phyloP scores from a whole-genome alignment of 2,113 vertebrate species.

The Microcebus lehilahytsara region DNA sequence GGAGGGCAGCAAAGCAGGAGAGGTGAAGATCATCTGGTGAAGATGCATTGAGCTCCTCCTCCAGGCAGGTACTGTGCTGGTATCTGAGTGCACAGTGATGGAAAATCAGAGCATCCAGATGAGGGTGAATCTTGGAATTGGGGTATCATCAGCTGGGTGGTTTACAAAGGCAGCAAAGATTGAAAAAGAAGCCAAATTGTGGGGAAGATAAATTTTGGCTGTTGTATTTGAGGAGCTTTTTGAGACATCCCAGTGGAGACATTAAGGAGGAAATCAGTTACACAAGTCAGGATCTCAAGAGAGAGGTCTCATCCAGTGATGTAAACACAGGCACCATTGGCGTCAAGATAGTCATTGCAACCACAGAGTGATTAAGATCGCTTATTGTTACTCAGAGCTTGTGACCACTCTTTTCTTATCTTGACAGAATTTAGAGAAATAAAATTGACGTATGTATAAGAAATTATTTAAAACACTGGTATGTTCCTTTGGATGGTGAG shows the following conservation, averaged over 20 bases:
- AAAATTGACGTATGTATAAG: not conserved
- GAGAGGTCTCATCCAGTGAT: no score
- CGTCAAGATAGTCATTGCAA: not conserved
- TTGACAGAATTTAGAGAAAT: not conserved
- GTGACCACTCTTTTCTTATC: not conserved
- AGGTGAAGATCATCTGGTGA: no score
- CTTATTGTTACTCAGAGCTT: not conserved
- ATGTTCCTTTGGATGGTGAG: not conserved
- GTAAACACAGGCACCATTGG: fast-evolving
- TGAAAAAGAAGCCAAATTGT: not conserved
- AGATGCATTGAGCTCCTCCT: not conserved
- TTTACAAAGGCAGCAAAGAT: not conserved
- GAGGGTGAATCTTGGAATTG: fast-evolving
- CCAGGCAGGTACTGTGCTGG: not conserved
- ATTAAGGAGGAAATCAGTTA: not conserved
- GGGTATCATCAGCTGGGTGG: fast-evolving
- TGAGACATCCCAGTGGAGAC: not conserved
- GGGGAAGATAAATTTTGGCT: not conserved
- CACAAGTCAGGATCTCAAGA: not conserved
- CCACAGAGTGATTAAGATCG: not conserved
- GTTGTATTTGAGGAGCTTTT: not conserved
- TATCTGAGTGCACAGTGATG: fast-evolving
- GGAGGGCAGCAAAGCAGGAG: not conserved
- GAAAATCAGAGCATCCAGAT: not conserved
- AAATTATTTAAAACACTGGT: not conserved